These are phyloP conservation scores for Drosophila paracracens DNA, from an alignment of 2,888 invertebrate species.

Conservation along the genomic window DNA sequence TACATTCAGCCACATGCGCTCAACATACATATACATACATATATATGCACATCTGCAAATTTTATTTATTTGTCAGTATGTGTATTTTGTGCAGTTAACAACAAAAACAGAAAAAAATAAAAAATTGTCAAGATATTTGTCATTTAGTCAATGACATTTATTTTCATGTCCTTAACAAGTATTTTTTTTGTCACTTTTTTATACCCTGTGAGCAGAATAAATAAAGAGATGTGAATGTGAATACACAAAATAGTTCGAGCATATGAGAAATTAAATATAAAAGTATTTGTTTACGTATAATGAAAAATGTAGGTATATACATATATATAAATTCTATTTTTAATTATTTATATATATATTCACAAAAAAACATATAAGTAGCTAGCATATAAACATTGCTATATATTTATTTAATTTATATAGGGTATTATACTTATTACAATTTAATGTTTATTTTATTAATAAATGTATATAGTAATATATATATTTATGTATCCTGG, in stretches of 20 bases:
- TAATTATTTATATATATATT: too few relatives aligned
- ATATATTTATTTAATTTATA: neutral
- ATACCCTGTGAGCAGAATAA: constrained; percentile 20
- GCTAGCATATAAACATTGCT: neutral
- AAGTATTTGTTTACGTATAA: neutral
- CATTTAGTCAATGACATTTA: constrained; percentile 82
- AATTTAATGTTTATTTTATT: constrained; percentile 10
- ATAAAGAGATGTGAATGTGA: neutral
- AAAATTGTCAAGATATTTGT: constrained; percentile 77
- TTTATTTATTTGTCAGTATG: constrained; percentile 26
- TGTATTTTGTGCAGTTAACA: constrained; percentile 56
- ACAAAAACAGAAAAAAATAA: constrained; percentile 25
- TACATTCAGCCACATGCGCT: constrained; percentile 7
- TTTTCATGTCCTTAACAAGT: constrained; percentile 65
- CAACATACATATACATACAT: neutral
- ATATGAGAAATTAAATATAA: neutral
- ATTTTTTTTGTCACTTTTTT: constrained; percentile 23
- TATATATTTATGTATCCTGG: neutral
- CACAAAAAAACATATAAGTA: neutral
- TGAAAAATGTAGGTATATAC: too few relatives aligned
- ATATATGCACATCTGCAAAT: constrained; percentile 59
- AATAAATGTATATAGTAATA: neutral
- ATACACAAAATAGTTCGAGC: neutral
- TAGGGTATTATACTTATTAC: constrained; percentile 10
- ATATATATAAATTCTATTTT: too few relatives aligned